Evolutionary conservation across 2,113 vertebrate genomes (phyloP).

Genomic region (Ictalurus punctatus): DNA sequence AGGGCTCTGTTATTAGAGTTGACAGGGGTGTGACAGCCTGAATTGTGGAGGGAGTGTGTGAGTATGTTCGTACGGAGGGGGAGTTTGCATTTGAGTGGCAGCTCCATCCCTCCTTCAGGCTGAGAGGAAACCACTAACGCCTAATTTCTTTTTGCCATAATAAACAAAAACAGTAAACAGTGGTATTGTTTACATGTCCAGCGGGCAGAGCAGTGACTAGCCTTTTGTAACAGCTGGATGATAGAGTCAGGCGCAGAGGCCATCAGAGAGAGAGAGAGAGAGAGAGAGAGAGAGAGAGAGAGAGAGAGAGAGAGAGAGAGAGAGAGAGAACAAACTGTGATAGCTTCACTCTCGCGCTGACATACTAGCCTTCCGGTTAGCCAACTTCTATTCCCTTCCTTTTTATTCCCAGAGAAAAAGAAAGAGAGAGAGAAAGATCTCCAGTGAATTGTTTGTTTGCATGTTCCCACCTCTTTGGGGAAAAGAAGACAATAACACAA

Average conservation of each 20-base stretch:
- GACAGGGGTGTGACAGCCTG: constrained; percentile 94
- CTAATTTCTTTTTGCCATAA: constrained; percentile 85
- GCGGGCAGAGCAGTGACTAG: constrained; percentile 63
- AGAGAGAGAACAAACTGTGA: constrained; percentile 51
- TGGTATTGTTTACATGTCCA: constrained; percentile 86
- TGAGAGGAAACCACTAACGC: constrained; percentile 89
- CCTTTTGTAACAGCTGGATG: constrained; percentile 64
- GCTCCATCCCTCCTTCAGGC: constrained; percentile 73
- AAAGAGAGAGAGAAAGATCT: constrained; percentile 64
- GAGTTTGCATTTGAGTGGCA: constrained; percentile 31
- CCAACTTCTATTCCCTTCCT: constrained; percentile 44
- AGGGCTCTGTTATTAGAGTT: constrained; percentile 94
- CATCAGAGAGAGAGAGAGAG: constrained; percentile 33
- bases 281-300: constrained; percentile 3
- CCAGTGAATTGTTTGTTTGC: constrained; percentile 72
- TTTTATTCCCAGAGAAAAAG: constrained; percentile 41
- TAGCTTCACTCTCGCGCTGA: constrained; percentile 39
- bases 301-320: not conserved
- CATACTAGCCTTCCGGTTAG: constrained; percentile 30
- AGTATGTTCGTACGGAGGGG: constrained; percentile 40
- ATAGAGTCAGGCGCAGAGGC: constrained; percentile 63
- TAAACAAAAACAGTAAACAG: constrained; percentile 93
- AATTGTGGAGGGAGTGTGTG: constrained; percentile 76
- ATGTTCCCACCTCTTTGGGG: constrained; percentile 73
- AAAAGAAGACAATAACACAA: constrained; percentile 70